Percentiles rank a stretch among this genome's conserved stretches.
Conservation (phyloP, 2,113 vertebrate species). For the Oophaga pumilio region DNA sequence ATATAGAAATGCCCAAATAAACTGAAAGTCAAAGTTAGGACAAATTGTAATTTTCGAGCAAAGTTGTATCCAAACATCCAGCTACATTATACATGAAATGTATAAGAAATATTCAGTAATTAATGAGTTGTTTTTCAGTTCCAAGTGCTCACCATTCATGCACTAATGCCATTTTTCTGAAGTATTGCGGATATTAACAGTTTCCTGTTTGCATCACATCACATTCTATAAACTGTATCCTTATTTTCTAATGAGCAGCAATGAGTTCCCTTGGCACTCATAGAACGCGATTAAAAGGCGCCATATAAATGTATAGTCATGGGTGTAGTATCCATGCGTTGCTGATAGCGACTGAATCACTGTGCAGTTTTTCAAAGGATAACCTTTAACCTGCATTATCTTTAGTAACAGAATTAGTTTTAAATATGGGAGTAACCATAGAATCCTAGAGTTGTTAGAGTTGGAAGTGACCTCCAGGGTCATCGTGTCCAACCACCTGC, state of each 20-base stretch:
- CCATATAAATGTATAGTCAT: constrained; percentile 25
- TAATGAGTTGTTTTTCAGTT: neutral
- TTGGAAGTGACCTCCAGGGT: too few relatives aligned
- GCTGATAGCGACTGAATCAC: neutral
- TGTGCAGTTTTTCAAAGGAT: neutral
- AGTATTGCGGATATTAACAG: constrained; percentile 25
- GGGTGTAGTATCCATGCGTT: neutral
- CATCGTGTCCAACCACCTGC: too few relatives aligned
- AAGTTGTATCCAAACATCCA: neutral
- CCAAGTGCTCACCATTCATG: neutral
- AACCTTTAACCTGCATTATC: neutral
- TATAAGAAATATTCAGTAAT: neutral
- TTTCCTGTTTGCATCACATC: constrained; percentile 53
- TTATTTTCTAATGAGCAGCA: constrained; percentile 34
- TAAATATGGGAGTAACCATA: neutral
- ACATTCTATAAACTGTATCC: constrained; percentile 32
- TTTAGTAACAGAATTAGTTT: neutral
- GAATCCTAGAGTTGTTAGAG: too few relatives aligned
- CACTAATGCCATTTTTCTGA: constrained; percentile 1
- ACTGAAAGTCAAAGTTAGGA: neutral
- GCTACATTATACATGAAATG: neutral
- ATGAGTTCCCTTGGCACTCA: constrained; percentile 18
- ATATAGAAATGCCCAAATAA: neutral
- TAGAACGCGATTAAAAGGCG: constrained; percentile 23
- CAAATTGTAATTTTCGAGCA: neutral